A percentile compares a stretch with the other conserved stretches of the same genome.
These are phyloP conservation scores for Bhutanitis thaidina DNA, from an alignment of 2,888 invertebrate genomes.

Conservation along the genomic window DNA sequence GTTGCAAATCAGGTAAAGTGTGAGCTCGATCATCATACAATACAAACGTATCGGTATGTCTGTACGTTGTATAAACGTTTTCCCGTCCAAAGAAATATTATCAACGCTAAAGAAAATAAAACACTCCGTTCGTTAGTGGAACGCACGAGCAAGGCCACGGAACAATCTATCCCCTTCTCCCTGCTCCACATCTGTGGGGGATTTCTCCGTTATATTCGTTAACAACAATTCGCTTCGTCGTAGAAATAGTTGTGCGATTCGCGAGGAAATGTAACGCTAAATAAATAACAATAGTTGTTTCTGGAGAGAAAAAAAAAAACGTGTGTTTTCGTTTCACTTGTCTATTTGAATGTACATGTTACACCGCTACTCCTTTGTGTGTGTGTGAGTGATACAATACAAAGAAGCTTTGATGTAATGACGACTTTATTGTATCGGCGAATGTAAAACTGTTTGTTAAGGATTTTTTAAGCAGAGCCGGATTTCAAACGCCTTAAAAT, in stretches of 20 bases:
- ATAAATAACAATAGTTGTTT: constrained; percentile 13
- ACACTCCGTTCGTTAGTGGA: constrained; percentile 2
- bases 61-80: background rate
- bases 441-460: too few relatives aligned
- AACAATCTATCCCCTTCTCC: background rate
- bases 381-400: too few relatives aligned
- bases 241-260: constrained; percentile 5
- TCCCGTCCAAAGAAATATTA: constrained; percentile 15
- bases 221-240: constrained; percentile 3
- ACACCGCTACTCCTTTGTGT: too few relatives aligned
- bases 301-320: background rate
- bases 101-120: constrained; percentile 7
- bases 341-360: background rate
- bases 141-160: background rate
- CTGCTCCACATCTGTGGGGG: background rate
- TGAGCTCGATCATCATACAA: background rate
- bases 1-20: too few relatives aligned
- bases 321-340: constrained; percentile 7
- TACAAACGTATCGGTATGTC: background rate
- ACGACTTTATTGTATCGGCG: too few relatives aligned
- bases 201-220: constrained; percentile 3
- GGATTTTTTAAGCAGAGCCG: too few relatives aligned
- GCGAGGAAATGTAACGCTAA: background rate
- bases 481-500: too few relatives aligned
- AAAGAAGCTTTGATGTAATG: too few relatives aligned